Evolutionary conservation across 2,888 invertebrate species (phyloP).

Genomic region (Mesorhabditis belari): DNA sequence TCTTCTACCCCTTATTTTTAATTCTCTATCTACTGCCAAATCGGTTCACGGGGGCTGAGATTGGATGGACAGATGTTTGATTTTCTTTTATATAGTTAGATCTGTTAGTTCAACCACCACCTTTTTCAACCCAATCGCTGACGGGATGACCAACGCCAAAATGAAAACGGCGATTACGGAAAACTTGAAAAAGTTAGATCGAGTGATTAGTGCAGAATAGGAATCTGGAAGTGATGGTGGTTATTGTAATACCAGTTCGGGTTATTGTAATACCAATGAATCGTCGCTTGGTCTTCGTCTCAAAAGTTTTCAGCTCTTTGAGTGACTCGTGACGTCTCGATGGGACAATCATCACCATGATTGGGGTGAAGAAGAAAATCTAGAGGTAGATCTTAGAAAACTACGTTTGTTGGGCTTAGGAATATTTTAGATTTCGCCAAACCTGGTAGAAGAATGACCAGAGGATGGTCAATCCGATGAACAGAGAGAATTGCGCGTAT

Average conservation of each 20-base stretch:
- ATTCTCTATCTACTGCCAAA: no score
- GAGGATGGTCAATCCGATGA: slow-evolving; percentile 13
- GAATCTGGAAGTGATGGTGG: no score
- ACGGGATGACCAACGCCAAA: neutral
- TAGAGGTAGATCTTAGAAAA: slow-evolving; percentile 1
- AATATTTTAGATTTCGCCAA: neutral
- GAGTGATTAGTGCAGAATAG: neutral
- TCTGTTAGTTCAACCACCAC: neutral
- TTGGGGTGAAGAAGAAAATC: slow-evolving; percentile 22
- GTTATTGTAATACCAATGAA: neutral
- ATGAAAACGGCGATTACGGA: neutral
- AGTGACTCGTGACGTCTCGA: neutral
- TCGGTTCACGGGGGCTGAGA: no score
- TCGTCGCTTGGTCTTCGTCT: no score
- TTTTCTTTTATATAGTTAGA: neutral
- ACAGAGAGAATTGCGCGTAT: slow-evolving; percentile 19
- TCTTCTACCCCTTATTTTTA: no score
- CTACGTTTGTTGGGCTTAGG: no score
- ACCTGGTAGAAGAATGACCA: slow-evolving; percentile 19
- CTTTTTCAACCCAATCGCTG: neutral
- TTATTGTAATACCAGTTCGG: no score
- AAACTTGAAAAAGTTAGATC: neutral
- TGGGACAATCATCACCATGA: slow-evolving; percentile 6
- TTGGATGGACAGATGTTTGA: no score
- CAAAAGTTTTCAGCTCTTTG: neutral